Conservation (phyloP, 1,140 invertebrate genomes). For the Melitaea cinxia region DNA sequence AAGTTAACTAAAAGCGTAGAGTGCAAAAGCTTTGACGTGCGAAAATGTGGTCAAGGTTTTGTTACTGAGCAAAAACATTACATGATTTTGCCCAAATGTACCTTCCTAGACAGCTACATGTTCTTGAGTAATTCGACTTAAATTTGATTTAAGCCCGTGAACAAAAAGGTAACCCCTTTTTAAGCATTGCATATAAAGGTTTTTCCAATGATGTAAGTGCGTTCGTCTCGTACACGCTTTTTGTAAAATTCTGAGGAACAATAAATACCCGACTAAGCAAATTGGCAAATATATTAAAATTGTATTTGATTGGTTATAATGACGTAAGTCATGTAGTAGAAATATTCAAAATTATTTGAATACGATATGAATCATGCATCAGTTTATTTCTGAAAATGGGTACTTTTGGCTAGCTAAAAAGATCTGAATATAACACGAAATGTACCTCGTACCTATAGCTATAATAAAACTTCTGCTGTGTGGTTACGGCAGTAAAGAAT, state of each 20-base stretch:
- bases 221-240: not conserved
- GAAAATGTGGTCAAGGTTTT: conserved; percentile 24
- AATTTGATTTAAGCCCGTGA: not conserved
- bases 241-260: not conserved
- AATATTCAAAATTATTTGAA: no score
- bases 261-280: no score
- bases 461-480: no score
- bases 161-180: not conserved
- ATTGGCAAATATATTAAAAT: no score
- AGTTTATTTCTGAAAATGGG: no score
- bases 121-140: conserved; percentile 13
- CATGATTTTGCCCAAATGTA: conserved; percentile 29
- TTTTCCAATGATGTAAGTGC: conserved; percentile 19
- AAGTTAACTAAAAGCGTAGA: conserved; percentile 3
- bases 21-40: conserved; percentile 20
- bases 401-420: no score
- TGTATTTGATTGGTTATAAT: no score
- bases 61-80: conserved; percentile 36
- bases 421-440: no score
- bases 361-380: no score
- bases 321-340: no score
- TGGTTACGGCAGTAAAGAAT: no score
- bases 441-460: no score
- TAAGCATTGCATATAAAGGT: not conserved
- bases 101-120: conserved; percentile 21